Base-by-base conservation (phyloP, 2,797 vertebrate genomes). In the Mareca penelope region DNA sequence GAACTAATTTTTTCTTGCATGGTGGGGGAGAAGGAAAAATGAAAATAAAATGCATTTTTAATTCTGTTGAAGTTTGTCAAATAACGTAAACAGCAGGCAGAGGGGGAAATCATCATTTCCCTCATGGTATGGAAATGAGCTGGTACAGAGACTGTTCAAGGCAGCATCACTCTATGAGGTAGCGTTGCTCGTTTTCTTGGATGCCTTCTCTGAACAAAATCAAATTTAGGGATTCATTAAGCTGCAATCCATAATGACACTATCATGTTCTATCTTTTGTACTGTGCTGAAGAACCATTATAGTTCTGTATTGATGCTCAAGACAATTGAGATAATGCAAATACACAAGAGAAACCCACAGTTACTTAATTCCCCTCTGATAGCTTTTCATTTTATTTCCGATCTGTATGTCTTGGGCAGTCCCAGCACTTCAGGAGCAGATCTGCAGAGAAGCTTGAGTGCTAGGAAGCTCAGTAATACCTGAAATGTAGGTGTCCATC, bases 161-260 rank as follows among this genome's bases (percentile, higher is more conserved):
- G 73, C 59, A 87, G 10, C 59, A 52, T 11, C 44, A 15, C 16
- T 84, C 11, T 57, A 7, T 63, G 69, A 83, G 35, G 16, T 17
- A 80, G 48, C 64, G 59, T 61, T 94, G 67, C 39, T 89, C 40
- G 52, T 92, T 95, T 84, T 89, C 21, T 57, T 94, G 60, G 59
- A 63, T 87, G 23, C 59, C 52, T 12, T 89, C 95, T 87, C 78
- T 90, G 78, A 89, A 53, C 63, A 83, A 85, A 89, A 88, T 61
- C 22, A 71, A 85, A 86, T 89, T 61, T 73, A 85, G 57, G 71
- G 16, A 44, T 72, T 94, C 46, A 59, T 93, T 95, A 93, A 53
- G 40, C 57, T 80, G 55, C 14, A 5, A 50, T 75, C 50, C n/a
- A 8, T 83, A 89, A 78, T 57, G 28, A 55, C 15, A 7, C 24